These are phyloP conservation scores for Xylocampa areola DNA, from an alignment of 2,888 invertebrate genomes.

Conservation along the genomic window DNA sequence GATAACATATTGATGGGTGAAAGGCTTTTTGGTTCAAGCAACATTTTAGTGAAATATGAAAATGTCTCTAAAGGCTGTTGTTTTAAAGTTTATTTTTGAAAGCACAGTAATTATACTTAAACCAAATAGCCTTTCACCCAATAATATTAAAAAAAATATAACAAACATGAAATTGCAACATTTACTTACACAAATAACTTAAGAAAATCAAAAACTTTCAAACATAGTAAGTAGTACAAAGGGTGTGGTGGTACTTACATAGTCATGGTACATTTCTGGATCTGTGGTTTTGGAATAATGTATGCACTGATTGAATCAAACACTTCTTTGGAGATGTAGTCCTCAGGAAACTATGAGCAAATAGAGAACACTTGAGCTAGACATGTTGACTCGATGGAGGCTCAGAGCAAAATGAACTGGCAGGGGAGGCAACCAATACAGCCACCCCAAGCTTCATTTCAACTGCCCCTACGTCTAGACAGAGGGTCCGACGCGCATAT, in stretches of 20 bases:
- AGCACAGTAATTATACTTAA: too few relatives aligned
- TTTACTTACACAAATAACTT: too few relatives aligned
- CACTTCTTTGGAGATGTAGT: conserved; percentile 97
- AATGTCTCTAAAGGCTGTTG: too few relatives aligned
- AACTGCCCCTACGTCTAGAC: conserved; percentile 38
- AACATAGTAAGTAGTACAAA: conserved; percentile 10
- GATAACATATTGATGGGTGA: too few relatives aligned
- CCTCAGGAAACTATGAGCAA: conserved; percentile 94
- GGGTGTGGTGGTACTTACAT: conserved; percentile 91
- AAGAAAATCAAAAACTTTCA: too few relatives aligned
- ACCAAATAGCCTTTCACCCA: too few relatives aligned
- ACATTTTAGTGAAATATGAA: too few relatives aligned
- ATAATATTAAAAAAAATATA: background rate
- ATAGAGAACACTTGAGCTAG: conserved; percentile 21
- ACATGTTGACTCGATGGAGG: conserved; percentile 24
- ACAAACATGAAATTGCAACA: background rate
- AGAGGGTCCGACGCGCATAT: conserved; percentile 5
- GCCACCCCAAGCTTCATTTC: conserved; percentile 24
- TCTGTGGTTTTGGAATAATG: conserved; percentile 98
- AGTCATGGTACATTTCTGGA: conserved; percentile 96
- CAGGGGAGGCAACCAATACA: conserved; percentile 16
- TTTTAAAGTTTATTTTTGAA: too few relatives aligned
- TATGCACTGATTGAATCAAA: conserved; percentile 98
- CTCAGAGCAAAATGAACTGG: conserved; percentile 19
- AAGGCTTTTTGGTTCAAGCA: too few relatives aligned